Evolutionary conservation across 2,113 vertebrate species (phyloP).

Genomic region (Panthera uncia): DNA sequence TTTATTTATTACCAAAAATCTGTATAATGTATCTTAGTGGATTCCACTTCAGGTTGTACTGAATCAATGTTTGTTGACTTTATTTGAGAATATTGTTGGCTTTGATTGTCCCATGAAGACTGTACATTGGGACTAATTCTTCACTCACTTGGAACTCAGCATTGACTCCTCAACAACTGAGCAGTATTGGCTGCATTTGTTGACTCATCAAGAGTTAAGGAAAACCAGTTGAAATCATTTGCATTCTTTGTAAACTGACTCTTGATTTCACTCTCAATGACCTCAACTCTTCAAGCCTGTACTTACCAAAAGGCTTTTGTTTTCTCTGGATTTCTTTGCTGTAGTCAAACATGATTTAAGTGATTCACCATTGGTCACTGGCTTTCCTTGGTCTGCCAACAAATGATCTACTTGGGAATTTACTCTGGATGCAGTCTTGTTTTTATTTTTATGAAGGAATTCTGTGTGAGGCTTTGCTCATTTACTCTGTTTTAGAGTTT

Average conservation of each 20-base stretch:
- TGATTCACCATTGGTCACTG: neutral
- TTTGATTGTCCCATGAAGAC: neutral
- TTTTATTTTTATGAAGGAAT: slow-evolving; percentile 36
- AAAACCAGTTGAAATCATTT: neutral
- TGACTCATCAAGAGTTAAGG: neutral
- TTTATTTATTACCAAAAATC: neutral
- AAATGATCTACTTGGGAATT: neutral
- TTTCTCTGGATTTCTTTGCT: slow-evolving; percentile 31
- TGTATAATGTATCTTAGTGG: neutral
- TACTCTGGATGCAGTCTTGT: neutral
- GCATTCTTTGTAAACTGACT: neutral
- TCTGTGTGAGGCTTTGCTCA: neutral
- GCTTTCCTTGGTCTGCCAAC: neutral
- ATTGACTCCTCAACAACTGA: neutral
- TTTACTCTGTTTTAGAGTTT: neutral
- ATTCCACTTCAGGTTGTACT: neutral
- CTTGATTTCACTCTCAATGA: neutral
- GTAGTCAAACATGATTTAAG: neutral
- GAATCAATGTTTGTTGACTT: neutral
- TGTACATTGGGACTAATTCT: neutral
- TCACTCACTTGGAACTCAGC: neutral
- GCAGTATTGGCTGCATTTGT: neutral
- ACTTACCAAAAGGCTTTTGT: neutral
- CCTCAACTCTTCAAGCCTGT: neutral
- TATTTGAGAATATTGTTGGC: neutral